phyloP scores from a whole-genome alignment of 1,140 invertebrate genomes.

The Hyles vespertilio region DNA sequence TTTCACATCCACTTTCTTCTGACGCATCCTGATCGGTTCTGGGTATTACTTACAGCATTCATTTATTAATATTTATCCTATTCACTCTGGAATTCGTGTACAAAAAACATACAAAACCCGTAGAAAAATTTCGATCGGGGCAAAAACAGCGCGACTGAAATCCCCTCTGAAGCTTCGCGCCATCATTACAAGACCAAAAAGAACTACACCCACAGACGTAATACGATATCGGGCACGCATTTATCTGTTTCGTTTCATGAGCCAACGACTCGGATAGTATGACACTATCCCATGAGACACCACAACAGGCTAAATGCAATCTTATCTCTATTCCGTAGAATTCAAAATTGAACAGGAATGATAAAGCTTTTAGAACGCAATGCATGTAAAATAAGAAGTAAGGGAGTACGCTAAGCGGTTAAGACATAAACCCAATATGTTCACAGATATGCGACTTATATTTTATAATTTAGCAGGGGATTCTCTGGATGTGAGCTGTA shows the following conservation, averaged over 20 bases:
- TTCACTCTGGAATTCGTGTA: no score
- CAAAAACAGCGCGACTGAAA: not conserved
- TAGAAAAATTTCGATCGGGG: no score
- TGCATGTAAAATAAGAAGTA: conserved; percentile 45
- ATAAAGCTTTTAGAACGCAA: conserved; percentile 30
- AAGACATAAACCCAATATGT: conserved; percentile 17
- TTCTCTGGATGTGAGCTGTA: no score
- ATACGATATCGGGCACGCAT: conserved; percentile 60
- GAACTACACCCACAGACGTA: conserved; percentile 29
- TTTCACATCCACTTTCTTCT: no score
- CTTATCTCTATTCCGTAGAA: conserved; percentile 22
- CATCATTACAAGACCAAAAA: not conserved
- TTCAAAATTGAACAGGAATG: conserved; percentile 19
- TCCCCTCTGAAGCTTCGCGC: not conserved
- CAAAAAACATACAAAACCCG: no score
- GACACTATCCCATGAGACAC: conserved; percentile 42
- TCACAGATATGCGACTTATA: conserved; percentile 1
- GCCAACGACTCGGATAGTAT: conserved; percentile 53
- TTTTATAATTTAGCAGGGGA: not conserved
- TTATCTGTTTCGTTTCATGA: conserved; percentile 63
- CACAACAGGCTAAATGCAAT: conserved; percentile 22
- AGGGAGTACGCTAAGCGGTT: conserved; percentile 36
- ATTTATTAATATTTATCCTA: no score
- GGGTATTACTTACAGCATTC: no score
- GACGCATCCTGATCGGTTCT: no score